Conservation (phyloP, 2,113 vertebrate genomes). For the Psittacara wagleri region DNA sequence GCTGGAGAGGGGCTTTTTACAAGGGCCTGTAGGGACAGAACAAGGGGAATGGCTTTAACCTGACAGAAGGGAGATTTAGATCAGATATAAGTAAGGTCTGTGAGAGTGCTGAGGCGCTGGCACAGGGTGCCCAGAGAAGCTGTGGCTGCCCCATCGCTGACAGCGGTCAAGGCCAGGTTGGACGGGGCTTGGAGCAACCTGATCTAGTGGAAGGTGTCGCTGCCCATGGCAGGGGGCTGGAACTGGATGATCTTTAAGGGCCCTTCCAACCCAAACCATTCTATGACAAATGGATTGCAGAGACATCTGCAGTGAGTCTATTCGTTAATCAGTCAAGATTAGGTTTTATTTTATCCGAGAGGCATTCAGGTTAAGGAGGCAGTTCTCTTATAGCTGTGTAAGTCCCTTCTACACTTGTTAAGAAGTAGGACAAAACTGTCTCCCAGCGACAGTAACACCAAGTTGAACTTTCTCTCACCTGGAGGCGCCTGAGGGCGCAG, state of each 20-base stretch:
- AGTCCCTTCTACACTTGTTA: not conserved
- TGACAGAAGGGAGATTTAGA: not conserved
- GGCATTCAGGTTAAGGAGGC: not conserved
- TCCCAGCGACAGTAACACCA: not conserved
- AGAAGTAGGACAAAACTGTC: not conserved
- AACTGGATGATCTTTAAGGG: not conserved
- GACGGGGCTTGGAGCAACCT: not conserved
- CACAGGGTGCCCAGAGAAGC: not conserved
- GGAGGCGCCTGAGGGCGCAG: rapidly evolving
- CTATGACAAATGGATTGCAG: not conserved
- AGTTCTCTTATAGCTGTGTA: not conserved
- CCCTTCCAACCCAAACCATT: not conserved
- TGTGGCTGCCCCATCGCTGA: not conserved
- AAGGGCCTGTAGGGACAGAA: not conserved
- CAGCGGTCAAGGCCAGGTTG: not conserved
- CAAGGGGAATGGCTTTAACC: not conserved
- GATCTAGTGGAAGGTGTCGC: not conserved
- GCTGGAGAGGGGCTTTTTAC: not conserved
- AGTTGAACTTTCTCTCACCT: not conserved
- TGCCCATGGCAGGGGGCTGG: not conserved
- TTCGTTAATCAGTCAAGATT: not conserved
- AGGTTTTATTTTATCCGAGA: not conserved
- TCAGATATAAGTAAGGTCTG: not conserved
- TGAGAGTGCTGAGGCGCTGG: not conserved
- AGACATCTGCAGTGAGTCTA: not conserved